These are phyloP conservation scores for sheep (Ovis aries) DNA, from an alignment of 2,113 vertebrate species.

Conservation along the genomic window DNA sequence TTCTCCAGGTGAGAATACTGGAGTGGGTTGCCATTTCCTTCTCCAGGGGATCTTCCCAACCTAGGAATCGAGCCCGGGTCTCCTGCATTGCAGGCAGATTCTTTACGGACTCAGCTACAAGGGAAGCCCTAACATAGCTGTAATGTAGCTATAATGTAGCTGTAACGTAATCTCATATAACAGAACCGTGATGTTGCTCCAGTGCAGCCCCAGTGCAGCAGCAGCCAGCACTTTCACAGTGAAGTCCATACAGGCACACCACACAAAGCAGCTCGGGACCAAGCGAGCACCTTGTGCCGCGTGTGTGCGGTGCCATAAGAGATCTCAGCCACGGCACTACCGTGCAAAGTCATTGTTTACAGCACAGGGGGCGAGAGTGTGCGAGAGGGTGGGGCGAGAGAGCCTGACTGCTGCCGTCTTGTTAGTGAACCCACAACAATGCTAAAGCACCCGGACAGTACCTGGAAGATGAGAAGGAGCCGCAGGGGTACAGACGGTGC, in stretches of 20 bases:
- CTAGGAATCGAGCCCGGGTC: not conserved
- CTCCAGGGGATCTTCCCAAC: not conserved
- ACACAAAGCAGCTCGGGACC: not conserved
- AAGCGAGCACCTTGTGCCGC: accelerated
- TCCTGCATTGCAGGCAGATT: not conserved
- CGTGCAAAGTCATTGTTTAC: not conserved
- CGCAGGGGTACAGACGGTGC: too few species aligned
- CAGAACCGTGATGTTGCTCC: not conserved
- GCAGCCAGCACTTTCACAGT: not conserved
- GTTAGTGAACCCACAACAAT: not conserved
- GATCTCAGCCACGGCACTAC: not conserved
- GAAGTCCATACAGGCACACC: not conserved
- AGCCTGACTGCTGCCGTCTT: not conserved
- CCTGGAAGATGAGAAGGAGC: not conserved
- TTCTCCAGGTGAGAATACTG: not conserved
- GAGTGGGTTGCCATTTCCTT: not conserved
- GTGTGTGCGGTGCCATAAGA: accelerated
- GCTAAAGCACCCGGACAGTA: too few species aligned
- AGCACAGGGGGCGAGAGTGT: not conserved
- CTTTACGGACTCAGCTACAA: not conserved
- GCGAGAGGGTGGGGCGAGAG: not conserved
- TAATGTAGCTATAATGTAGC: not conserved
- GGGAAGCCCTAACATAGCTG: not conserved
- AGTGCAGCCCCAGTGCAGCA: not conserved
- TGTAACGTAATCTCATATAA: not conserved